Conservation (phyloP, 1,140 invertebrate genomes). For the Scylla paramamosain region DNA sequence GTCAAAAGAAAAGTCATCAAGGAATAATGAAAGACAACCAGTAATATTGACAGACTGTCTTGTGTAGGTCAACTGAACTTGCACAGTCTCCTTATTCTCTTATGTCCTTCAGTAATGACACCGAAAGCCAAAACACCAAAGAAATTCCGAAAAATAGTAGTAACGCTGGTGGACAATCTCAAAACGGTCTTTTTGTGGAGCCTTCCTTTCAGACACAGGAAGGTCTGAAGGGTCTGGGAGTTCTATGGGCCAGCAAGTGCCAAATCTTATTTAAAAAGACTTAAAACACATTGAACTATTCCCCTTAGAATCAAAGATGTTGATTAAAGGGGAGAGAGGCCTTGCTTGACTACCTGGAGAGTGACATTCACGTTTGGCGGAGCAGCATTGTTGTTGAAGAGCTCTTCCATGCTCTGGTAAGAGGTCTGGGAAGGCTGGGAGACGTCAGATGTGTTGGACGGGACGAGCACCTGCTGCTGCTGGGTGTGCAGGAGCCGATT, state of each 20-base stretch:
- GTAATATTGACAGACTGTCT: no score
- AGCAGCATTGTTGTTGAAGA: constrained; percentile 74
- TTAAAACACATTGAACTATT: constrained; percentile 44
- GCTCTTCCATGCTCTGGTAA: constrained; percentile 75
- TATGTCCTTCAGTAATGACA: no score
- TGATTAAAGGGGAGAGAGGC: constrained; percentile 66
- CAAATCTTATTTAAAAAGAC: not conserved
- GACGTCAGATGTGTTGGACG: constrained; percentile 67
- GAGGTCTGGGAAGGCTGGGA: constrained; percentile 61
- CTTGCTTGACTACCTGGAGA: constrained; percentile 70
- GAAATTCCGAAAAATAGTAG: no score
- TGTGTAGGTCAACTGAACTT: no score
- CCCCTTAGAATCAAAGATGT: constrained; percentile 65
- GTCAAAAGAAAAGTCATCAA: no score
- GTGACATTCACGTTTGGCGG: constrained; percentile 77
- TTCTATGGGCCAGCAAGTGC: not conserved
- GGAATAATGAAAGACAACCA: no score
- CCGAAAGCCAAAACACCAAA: no score
- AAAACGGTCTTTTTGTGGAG: no score
- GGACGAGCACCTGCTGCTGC: constrained; percentile 75
- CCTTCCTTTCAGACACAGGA: not conserved
- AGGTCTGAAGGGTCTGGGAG: not conserved
- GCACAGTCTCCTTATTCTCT: no score
- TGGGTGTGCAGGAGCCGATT: constrained; percentile 69
- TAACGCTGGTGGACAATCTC: no score